Evolutionary conservation across 2,888 invertebrate species (phyloP).

Genomic region (Ernsta delagoae): DNA sequence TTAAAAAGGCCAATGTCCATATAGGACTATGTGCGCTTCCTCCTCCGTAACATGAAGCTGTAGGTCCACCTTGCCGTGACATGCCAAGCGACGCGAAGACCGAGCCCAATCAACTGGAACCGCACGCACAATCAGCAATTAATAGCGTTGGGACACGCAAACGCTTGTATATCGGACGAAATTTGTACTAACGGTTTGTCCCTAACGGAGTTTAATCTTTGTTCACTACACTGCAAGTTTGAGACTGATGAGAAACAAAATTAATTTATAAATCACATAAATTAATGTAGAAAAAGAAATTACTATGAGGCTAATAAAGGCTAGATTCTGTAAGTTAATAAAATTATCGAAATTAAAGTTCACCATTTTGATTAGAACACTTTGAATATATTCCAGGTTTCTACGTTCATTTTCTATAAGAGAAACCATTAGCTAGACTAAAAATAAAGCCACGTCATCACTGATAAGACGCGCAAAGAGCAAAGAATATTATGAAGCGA

Average conservation of each 20-base stretch:
- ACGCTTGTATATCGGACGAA: constrained; percentile 41
- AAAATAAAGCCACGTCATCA: constrained; percentile 59
- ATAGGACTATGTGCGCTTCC: constrained; percentile 47
- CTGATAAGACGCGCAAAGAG: constrained; percentile 57
- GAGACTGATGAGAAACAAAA: neutral
- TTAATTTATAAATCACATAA: neutral
- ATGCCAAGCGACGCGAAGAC: constrained; percentile 49
- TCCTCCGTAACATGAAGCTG: constrained; percentile 47
- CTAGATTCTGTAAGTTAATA: too few relatives aligned
- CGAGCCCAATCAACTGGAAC: constrained; percentile 62
- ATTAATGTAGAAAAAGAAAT: neutral
- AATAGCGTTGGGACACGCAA: constrained; percentile 61
- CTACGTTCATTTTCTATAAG: constrained; percentile 9
- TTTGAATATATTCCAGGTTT: constrained; percentile 11
- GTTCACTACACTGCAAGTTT: neutral
- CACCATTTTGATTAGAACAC: neutral
- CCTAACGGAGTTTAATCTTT: constrained; percentile 33
- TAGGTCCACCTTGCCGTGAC: constrained; percentile 53
- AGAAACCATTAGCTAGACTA: constrained; percentile 40
- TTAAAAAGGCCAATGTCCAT: constrained; percentile 50
- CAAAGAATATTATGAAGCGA: constrained; percentile 47
- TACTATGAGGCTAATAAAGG: too few relatives aligned
- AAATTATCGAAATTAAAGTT: neutral
- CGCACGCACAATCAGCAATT: constrained; percentile 53
- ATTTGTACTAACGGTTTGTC: constrained; percentile 43